Evolutionary conservation across 2,797 vertebrate genomes (phyloP).

Genomic region (Helarctos malayanus): DNA sequence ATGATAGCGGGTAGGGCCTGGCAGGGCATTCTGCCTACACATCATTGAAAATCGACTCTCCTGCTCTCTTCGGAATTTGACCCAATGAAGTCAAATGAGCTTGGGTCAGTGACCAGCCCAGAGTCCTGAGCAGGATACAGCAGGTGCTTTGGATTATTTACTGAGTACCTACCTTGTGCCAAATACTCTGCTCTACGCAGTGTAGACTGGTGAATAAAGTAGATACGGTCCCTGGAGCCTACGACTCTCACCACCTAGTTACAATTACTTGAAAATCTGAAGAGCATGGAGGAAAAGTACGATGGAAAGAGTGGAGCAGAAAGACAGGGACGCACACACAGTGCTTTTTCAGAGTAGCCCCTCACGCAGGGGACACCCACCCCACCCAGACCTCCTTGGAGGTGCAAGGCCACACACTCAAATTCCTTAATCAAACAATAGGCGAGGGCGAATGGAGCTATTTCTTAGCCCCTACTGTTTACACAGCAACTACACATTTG

Average conservation of each 20-base stretch:
- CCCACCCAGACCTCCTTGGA: neutral
- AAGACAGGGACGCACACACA: neutral
- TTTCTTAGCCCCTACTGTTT: constrained; percentile 47
- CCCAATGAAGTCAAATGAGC: neutral
- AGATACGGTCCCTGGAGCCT: neutral
- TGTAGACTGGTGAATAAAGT: neutral
- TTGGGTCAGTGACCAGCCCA: neutral
- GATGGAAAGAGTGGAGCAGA: constrained; percentile 23
- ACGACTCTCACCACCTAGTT: neutral
- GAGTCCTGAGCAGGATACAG: neutral
- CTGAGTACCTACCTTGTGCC: neutral
- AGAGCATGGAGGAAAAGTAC: neutral
- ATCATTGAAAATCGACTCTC: neutral
- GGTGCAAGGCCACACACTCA: neutral
- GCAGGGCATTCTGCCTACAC: neutral
- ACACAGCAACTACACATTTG: constrained; percentile 26
- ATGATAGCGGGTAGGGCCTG: neutral
- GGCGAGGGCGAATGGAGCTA: neutral
- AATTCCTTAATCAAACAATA: constrained; percentile 67
- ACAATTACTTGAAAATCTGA: constrained; percentile 23
- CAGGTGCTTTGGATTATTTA: neutral
- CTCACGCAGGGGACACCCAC: neutral
- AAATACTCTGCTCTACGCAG: neutral
- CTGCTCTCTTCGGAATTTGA: constrained; percentile 18
- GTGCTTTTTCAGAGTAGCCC: neutral